A percentile compares a stretch with the other conserved stretches of the same genome.
These are phyloP conservation scores for Ctenomys sociabilis DNA, from an alignment of 2,113 vertebrate genomes.

Conservation along the genomic window DNA sequence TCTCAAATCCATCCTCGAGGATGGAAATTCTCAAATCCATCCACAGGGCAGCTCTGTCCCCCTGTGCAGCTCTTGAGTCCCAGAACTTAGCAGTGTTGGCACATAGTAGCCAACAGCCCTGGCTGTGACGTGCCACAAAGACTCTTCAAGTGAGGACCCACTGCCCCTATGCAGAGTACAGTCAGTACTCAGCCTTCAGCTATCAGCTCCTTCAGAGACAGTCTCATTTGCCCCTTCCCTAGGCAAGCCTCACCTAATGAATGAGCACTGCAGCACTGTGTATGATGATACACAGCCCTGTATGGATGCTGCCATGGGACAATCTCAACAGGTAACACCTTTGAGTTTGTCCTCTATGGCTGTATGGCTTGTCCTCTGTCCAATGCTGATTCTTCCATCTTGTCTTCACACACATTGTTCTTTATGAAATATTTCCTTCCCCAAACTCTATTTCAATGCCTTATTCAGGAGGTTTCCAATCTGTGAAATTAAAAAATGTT, in stretches of 20 bases:
- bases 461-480: neutral
- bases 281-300: neutral
- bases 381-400: neutral
- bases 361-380: neutral
- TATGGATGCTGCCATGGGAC: neutral
- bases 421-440: neutral
- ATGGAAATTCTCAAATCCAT: conserved; percentile 20
- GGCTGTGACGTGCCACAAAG: neutral
- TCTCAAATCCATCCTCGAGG: neutral
- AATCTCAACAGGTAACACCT: neutral
- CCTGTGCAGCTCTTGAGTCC: neutral
- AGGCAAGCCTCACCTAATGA: neutral
- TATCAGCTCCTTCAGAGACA: neutral
- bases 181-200: neutral
- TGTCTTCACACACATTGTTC: neutral
- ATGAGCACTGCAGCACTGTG: neutral
- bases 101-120: neutral
- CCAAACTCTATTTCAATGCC: neutral
- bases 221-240: neutral
- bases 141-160: neutral
- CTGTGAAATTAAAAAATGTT: neutral
- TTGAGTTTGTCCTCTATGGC: rapidly evolving
- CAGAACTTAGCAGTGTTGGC: neutral
- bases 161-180: neutral
- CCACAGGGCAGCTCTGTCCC: neutral